Base-by-base conservation (phyloP, 2,797 vertebrate species). In the Karalla daura region DNA sequence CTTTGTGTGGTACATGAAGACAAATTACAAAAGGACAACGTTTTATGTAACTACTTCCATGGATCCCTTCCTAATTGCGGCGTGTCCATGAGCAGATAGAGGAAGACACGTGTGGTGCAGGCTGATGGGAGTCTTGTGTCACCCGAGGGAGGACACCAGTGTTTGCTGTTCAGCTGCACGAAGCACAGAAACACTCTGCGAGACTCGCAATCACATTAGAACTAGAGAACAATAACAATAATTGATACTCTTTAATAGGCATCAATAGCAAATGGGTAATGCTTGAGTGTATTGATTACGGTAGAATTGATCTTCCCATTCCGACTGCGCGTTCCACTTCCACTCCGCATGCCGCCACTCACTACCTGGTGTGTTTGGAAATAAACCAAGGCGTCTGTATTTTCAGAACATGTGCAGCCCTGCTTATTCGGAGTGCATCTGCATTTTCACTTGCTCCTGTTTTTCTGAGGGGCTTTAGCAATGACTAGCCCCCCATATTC, bases 51-150 rank as follows among this genome's bases (percentile, higher is more conserved):
- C 32, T 71, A 49, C 49, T 64, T 75, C 18, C 76, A 51, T 15
- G 46, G 56, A 70, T 69, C 39, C 68, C 60, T 54, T 74, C 54
- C 39, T 63, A 50, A 55, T 32, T 67, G 52, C 32, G 60, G 63
- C 46, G 63, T 75, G 77, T 81, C 33, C 27, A 51, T 58, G 69
- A 84, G 64, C 53, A 73, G 44, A 62, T 37, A n/a, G 17, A 76
- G 62, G 59, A 79, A 68, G 44, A 70, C 50, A 54, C 44, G 56
- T 70, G 66, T 63, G 30, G 32, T 59, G 67, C 32, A 27, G 64
- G 58, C 52, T 52, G 45, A 43, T 46, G 43, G 32, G 60, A 66
- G 41, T 49, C 36, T 21, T 56, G 33, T 23, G 41, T 70, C 33
- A 62, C 28, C 23, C n/a, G n/a, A 45, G 9, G 25, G 13, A 40